These are phyloP conservation scores for Chaetorhynchus papuensis DNA, from an alignment of 2,113 vertebrate species.

Conservation along the genomic window DNA sequence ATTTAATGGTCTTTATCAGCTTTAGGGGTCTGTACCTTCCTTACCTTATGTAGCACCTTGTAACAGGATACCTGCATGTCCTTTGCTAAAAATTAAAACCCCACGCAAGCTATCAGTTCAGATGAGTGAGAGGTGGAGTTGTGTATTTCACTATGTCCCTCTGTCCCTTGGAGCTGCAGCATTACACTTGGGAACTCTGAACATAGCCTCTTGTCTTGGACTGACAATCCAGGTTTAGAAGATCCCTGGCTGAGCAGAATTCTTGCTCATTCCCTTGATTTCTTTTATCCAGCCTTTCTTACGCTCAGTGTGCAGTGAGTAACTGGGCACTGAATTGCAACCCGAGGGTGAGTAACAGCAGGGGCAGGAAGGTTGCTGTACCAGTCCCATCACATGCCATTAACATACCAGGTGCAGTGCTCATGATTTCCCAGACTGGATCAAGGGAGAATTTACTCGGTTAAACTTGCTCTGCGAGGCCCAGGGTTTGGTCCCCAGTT, in stretches of 20 bases:
- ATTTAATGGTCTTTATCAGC: background rate
- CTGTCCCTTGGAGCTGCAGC: background rate
- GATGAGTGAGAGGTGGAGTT: background rate
- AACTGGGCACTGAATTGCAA: background rate
- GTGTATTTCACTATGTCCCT: background rate
- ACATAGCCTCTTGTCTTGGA: background rate
- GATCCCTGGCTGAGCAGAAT: background rate
- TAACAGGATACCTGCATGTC: background rate
- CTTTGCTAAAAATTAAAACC: background rate
- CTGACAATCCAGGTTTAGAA: background rate
- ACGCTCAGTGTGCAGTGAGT: background rate
- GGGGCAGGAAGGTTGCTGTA: background rate
- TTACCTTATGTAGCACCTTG: background rate
- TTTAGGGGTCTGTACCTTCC: background rate
- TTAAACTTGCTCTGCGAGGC: constrained; percentile 29
- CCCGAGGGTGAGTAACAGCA: background rate
- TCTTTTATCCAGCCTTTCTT: background rate
- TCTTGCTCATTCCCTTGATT: background rate
- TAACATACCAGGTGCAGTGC: constrained; percentile 19
- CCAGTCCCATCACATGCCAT: constrained; percentile 18
- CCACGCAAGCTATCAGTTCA: background rate
- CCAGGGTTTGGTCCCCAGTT: background rate
- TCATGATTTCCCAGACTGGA: constrained; percentile 6
- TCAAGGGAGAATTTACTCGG: background rate
- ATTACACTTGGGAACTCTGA: background rate